Base-by-base conservation (phyloP, 1,140 invertebrate genomes). In the Dreissena rostriformis region DNA sequence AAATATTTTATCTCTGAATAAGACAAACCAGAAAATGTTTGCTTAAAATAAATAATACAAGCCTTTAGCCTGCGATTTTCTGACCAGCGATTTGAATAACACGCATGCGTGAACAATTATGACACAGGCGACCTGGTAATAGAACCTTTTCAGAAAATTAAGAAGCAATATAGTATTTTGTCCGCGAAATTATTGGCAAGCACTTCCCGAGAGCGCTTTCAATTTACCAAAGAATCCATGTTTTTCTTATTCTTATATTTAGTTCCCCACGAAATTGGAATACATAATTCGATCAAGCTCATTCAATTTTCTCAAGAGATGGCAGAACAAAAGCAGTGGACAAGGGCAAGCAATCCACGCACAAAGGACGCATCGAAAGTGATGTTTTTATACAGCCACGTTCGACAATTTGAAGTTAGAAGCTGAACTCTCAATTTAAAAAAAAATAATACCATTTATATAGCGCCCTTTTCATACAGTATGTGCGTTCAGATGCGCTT, bases 91-190 rank as follows among this genome's bases (percentile, higher is more conserved):
- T 26, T 28, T 28, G 29, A 15, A 61, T 19, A 24, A 26, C 28
- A 29, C 73, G 73, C 52, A 75, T 76, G 74, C 74, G 28, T 65
- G 28, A 28, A 55, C 57, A 76, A 76, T 76, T 76, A 65, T 76
- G 55, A 65, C 26, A 76, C 74, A 65, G 22, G 8, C 63, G 57
- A 29, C 11, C 11, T 52, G 19, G 17, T 75, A 75, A 75, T 75
- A 57, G 63, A 75, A 29, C 55, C 39, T 28, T 61, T 75, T 75
- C 63, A 22, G n/a, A 61, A 75, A 39, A 76, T 76, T 52, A 65
- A 63, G 61, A 65, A 39, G 26, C 49, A 76, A 65, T 26, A 24
- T 29, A 65, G 63, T 55, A 26, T 29, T 39, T 75, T 75, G 74
- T 76, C 29, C 52, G 52, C 63, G 51, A 49, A 49, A 65, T 76